Conservation (phyloP, 2,888 invertebrate genomes). For the Tholera decimalis region DNA sequence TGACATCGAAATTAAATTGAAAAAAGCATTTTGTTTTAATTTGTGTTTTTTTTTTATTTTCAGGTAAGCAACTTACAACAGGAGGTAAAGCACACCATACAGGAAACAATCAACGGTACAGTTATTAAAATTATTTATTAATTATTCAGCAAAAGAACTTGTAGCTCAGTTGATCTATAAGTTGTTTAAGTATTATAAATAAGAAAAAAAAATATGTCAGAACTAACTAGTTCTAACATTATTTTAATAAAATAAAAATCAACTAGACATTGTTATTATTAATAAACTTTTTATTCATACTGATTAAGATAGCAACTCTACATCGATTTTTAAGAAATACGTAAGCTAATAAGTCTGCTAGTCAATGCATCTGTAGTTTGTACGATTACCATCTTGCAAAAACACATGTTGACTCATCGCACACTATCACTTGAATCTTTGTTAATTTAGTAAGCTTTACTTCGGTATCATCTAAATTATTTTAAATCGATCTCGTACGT, state of each 20-base stretch:
- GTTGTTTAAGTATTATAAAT: no score
- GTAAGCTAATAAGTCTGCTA: neutral
- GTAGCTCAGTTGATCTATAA: no score
- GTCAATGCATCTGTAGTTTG: neutral
- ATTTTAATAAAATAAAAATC: no score
- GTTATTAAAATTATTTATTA: neutral
- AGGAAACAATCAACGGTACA: neutral
- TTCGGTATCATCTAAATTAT: constrained; percentile 7
- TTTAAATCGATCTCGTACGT: constrained; percentile 25
- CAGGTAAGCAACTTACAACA: constrained; percentile 40
- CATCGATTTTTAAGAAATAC: neutral
- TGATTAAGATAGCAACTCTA: neutral
- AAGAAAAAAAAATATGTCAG: no score
- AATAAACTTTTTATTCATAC: neutral
- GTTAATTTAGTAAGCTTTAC: constrained; percentile 2
- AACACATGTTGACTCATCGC: neutral
- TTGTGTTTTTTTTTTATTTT: constrained; percentile 22
- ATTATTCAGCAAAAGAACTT: no score
- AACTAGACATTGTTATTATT: neutral
- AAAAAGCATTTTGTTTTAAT: neutral
- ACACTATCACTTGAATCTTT: constrained; percentile 9
- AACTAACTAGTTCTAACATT: no score
- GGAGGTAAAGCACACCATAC: neutral
- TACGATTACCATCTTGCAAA: neutral
- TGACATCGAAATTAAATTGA: constrained; percentile 1